Base-by-base conservation (phyloP, 2,888 invertebrate genomes). In the Cheiracanthium punctorium region DNA sequence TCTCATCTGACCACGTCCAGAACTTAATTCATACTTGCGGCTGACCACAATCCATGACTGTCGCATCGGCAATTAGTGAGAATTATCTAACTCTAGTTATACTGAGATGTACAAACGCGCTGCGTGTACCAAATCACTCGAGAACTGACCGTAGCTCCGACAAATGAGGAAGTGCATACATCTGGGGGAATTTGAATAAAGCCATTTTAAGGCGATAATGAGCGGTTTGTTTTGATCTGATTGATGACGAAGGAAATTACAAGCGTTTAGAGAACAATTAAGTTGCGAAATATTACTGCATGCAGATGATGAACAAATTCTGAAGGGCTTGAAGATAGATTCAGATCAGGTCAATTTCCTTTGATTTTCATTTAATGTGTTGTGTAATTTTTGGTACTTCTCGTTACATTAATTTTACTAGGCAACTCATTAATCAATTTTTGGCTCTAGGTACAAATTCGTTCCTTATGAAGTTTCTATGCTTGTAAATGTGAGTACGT, bases 121-220 rank as follows among this genome's bases (percentile, higher is more conserved):
- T 58, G 7, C 12, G 14, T 48, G 14, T 17, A 48, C 48, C 48
- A 48, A 48, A 48, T 48, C 2, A 48, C 2, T 10, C 48, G 10
- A 12, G n/a, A n/a, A 5, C 8, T 58, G 24, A 17, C 20, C 24
- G 12, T 5, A 58, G 24, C 8, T 17, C 4, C 5, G 24, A 58
- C 58, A 58, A 5, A 20, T 24, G 58, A 24, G 7, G 14, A 24
- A 58, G 24, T n/a, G 2, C 12, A 24, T 37, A 37, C 37, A 37
- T 37, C 37, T 37, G 17, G 4, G 58, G 5, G 24, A n/a, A 58
- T 58, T 24, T 24, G 58, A 58, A 58, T 58, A 58, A 58, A 58
- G 58, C 24, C 20, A 24, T 58, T 58, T 58, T 58, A 58, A 58
- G 24, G 58, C 58, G 24, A 58, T 58, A 58, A 58, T 24, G 58